Percentiles rank a stretch among this genome's conserved stretches.
Evolutionary conservation across 1,140 invertebrate species (phyloP).

Genomic region (Procambarus clarkii): DNA sequence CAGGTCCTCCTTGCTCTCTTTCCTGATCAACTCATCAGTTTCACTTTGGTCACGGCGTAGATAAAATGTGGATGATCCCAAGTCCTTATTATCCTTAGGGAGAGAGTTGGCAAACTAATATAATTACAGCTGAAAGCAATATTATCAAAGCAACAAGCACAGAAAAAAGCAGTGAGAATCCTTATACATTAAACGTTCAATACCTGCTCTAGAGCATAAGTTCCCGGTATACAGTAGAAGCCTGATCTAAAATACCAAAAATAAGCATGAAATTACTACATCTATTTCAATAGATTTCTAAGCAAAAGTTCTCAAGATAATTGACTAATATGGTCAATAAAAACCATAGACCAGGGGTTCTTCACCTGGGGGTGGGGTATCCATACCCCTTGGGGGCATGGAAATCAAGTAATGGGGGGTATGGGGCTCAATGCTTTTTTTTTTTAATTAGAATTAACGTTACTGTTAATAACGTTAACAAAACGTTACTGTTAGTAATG

Average conservation of each 20-base stretch:
- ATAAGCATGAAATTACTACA: neutral
- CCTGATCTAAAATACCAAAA: neutral
- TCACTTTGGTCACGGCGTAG: slow-evolving; percentile 20
- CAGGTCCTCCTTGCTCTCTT: slow-evolving; percentile 26
- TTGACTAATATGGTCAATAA: too few species aligned
- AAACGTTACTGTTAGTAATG: too few species aligned
- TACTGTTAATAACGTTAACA: too few species aligned
- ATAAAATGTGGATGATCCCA: slow-evolving; percentile 29
- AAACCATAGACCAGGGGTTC: too few species aligned
- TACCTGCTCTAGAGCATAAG: neutral
- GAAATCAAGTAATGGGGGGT: too few species aligned
- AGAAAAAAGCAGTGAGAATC: neutral
- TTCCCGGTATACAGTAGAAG: neutral
- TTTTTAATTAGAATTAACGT: too few species aligned
- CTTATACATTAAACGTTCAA: neutral
- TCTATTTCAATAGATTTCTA: too few species aligned
- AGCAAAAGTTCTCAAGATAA: too few species aligned
- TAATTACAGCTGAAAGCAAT: neutral
- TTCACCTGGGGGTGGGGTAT: too few species aligned
- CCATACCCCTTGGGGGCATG: too few species aligned
- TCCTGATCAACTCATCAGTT: neutral
- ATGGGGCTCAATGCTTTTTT: too few species aligned
- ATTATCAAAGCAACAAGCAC: neutral
- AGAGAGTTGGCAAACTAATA: slow-evolving; percentile 25
- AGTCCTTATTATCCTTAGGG: slow-evolving; percentile 39